phyloP scores from a whole-genome alignment of 1,140 invertebrate species.

The Lepidurus arcticus region DNA sequence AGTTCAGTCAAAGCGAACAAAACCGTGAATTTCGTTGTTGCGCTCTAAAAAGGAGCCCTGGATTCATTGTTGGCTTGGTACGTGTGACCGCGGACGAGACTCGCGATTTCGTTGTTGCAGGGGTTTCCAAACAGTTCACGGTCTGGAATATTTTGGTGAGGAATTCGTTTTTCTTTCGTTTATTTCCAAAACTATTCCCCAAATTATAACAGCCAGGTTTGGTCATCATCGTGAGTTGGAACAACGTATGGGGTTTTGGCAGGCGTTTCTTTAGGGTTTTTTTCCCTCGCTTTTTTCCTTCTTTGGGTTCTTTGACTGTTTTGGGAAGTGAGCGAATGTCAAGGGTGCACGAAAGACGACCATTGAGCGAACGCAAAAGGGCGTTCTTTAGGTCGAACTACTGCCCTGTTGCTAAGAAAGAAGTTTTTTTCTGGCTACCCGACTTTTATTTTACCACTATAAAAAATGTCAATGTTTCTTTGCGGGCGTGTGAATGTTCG shows the following conservation, averaged over 20 bases:
- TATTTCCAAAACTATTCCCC: too few species aligned
- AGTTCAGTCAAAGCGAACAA: too few species aligned
- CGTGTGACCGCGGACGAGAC: too few species aligned
- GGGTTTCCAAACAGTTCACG: too few species aligned
- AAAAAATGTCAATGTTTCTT: background rate
- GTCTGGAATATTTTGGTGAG: too few species aligned
- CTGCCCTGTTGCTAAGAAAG: background rate
- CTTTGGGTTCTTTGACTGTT: too few species aligned
- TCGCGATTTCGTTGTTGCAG: too few species aligned
- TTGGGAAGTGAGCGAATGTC: too few species aligned
- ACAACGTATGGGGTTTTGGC: background rate
- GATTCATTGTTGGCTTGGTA: too few species aligned
- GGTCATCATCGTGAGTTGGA: background rate
- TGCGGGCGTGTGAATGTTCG: background rate
- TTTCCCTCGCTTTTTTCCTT: background rate
- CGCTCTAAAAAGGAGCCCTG: too few species aligned
- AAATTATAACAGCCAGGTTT: background rate
- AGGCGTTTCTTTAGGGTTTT: background rate
- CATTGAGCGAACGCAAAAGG: constrained; percentile 1
- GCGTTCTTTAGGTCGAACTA: background rate
- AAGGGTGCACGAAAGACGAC: background rate
- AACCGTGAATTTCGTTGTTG: too few species aligned
- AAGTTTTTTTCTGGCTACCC: background rate
- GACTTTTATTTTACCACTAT: background rate
- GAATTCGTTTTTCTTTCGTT: too few species aligned